Evolutionary conservation across 2,888 invertebrate species (phyloP).

Genomic region (Eulithis prunata): DNA sequence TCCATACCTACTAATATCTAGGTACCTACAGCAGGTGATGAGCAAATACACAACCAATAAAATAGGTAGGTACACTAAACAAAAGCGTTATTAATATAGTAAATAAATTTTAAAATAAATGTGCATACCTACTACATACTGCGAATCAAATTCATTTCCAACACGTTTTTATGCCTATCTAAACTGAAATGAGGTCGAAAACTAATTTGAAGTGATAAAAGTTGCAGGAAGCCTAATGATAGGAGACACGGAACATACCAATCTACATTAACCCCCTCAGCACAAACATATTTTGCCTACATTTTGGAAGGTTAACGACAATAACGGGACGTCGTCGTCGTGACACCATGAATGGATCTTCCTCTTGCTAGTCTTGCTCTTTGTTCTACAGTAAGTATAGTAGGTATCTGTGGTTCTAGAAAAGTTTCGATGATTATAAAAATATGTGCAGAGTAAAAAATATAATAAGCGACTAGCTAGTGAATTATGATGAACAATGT

Average conservation of each 20-base stretch:
- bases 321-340: conserved; percentile 29
- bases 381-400: no score
- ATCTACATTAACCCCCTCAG: conserved; percentile 51
- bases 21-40: background rate
- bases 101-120: conserved; percentile 63
- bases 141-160: conserved; percentile 46
- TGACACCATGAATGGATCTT: conserved; percentile 21
- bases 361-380: background rate
- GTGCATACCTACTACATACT: conserved; percentile 44
- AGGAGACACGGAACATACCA: conserved; percentile 58
- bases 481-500: no score
- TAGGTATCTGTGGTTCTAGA: no score
- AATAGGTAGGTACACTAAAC: conserved; percentile 30
- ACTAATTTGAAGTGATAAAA: conserved; percentile 63
- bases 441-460: no score
- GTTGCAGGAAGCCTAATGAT: conserved; percentile 59
- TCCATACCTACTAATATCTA: no score
- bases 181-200: conserved; percentile 52
- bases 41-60: conserved; percentile 4
- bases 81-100: conserved; percentile 56
- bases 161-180: conserved; percentile 55
- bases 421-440: no score
- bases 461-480: no score
- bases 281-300: conserved; percentile 43
- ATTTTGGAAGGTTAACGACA: conserved; percentile 49